A percentile compares a stretch with the other conserved stretches of the same genome.
These are phyloP conservation scores for Bovichtus variegatus DNA, from an alignment of 2,797 vertebrate genomes.

Conservation along the genomic window DNA sequence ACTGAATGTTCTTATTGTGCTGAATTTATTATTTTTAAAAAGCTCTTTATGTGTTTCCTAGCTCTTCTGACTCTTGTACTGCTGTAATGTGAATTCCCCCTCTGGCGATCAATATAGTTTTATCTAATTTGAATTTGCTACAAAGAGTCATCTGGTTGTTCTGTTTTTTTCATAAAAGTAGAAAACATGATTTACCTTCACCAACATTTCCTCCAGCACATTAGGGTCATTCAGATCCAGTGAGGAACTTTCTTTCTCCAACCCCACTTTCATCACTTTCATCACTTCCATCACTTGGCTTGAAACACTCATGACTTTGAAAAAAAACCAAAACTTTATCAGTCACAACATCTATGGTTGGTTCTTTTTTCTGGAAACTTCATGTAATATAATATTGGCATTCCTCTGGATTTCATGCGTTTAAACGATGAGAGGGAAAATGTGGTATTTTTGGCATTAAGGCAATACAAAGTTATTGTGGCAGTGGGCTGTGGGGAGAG, in stretches of 20 bases:
- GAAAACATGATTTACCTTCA: constrained; percentile 13
- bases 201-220: constrained; percentile 9
- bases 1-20: background rate
- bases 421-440: background rate
- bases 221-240: constrained; percentile 17
- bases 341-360: background rate
- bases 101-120: background rate
- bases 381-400: too few relatives aligned
- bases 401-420: too few relatives aligned
- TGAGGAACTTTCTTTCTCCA: background rate
- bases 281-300: background rate
- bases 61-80: background rate
- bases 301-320: background rate
- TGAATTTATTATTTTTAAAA: background rate
- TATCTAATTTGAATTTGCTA: background rate
- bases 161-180: background rate
- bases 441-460: too few relatives aligned
- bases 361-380: too few relatives aligned
- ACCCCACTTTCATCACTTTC: background rate
- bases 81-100: background rate
- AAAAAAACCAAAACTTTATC: background rate
- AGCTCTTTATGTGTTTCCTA: background rate
- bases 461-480: too few relatives aligned
- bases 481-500: too few relatives aligned
- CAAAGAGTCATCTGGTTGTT: background rate